phyloP scores from a whole-genome alignment of 1,140 invertebrate genomes.

The Calycopis cecrops region DNA sequence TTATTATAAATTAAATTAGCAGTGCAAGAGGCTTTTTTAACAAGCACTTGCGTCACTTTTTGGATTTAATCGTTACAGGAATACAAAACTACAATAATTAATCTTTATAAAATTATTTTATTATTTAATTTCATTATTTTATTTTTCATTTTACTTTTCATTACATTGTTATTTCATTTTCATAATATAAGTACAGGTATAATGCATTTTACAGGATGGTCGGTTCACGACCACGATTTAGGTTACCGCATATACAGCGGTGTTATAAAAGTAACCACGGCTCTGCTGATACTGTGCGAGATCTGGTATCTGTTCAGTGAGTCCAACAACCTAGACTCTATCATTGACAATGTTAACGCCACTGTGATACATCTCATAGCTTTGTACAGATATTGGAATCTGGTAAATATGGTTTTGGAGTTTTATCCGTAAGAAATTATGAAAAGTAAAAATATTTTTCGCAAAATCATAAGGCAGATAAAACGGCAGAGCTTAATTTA shows the following conservation, averaged over 20 bases:
- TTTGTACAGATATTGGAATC: slow-evolving; percentile 41
- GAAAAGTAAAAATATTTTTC: neutral
- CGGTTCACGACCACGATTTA: slow-evolving; percentile 28
- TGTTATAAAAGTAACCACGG: slow-evolving; percentile 33
- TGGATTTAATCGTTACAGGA: no score
- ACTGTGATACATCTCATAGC: slow-evolving; percentile 41
- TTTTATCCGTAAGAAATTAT: neutral
- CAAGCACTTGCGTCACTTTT: no score
- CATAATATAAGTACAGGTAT: neutral
- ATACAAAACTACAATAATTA: no score
- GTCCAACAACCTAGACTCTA: slow-evolving; percentile 29
- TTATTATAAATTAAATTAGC: no score
- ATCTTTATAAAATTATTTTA: no score
- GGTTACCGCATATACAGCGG: slow-evolving; percentile 37
- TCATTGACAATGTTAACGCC: slow-evolving; percentile 41
- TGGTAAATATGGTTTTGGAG: slow-evolving; percentile 31
- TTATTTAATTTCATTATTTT: no score
- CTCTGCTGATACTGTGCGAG: slow-evolving; percentile 35
- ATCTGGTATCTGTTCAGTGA: slow-evolving; percentile 37
- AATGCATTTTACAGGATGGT: slow-evolving; percentile 31
- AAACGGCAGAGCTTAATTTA: no score
- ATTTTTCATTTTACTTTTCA: no score
- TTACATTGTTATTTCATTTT: no score
- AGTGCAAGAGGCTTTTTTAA: no score
- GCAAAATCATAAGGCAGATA: no score